Percentiles rank a stretch among this genome's conserved stretches.
Evolutionary conservation across 2,113 vertebrate genomes (phyloP).

Genomic region (Sander vitreus): DNA sequence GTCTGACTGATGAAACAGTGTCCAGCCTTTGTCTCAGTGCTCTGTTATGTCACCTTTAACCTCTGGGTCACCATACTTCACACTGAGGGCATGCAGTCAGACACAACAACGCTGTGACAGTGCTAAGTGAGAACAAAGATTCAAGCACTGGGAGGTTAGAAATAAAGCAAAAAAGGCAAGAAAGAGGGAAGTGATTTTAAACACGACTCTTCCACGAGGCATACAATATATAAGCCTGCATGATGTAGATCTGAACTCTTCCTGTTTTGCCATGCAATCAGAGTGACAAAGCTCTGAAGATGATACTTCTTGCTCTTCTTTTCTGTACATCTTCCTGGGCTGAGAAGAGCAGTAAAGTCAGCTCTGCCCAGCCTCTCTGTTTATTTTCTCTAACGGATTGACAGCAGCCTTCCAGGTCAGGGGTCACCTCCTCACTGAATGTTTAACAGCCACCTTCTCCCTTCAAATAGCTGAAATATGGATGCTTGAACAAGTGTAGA

Average conservation of each 20-base stretch:
- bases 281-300: background rate
- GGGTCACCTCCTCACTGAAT: constrained; percentile 74
- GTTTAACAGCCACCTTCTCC: constrained; percentile 77
- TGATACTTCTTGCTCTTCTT: background rate
- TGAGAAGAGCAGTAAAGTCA: constrained; percentile 1
- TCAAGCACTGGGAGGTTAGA: background rate
- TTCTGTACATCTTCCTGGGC: background rate
- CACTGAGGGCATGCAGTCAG: constrained; percentile 8
- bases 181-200: background rate
- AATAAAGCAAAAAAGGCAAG: background rate
- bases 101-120: background rate
- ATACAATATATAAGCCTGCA: background rate
- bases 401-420: constrained; percentile 68
- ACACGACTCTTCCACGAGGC: background rate
- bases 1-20: constrained; percentile 68
- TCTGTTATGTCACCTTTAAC: constrained; percentile 72
- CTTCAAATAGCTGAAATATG: constrained; percentile 78
- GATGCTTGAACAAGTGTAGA: constrained; percentile 79
- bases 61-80: constrained; percentile 33
- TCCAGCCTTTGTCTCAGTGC: constrained; percentile 56
- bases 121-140: background rate
- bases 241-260: background rate
- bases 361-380: constrained; percentile 43
- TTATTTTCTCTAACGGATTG: constrained; percentile 71
- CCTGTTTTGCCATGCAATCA: background rate